Evolutionary conservation across 2,888 invertebrate species (phyloP).

Genomic region (Biston betularia): DNA sequence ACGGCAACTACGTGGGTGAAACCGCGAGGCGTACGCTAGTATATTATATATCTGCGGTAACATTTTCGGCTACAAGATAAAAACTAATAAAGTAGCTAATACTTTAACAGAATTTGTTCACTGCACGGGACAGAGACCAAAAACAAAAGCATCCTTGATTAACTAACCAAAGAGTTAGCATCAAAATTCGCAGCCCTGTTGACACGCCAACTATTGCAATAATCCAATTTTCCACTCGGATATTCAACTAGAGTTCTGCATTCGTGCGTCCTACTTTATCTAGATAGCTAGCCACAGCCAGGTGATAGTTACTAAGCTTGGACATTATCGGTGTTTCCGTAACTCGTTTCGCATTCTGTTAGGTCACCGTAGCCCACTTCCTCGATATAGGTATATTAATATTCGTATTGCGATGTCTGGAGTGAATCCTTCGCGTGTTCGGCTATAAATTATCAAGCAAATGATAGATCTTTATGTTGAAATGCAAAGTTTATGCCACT

Average conservation of each 20-base stretch:
- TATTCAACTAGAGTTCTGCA: conserved; percentile 29
- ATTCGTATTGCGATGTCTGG: conserved; percentile 35
- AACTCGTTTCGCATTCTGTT: conserved; percentile 46
- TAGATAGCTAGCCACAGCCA: conserved; percentile 22
- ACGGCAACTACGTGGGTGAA: too few species aligned
- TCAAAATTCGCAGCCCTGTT: neutral
- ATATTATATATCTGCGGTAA: too few species aligned
- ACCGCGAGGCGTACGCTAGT: too few species aligned
- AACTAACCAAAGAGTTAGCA: too few species aligned
- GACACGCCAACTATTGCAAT: conserved; percentile 5
- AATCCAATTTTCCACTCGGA: conserved; percentile 20
- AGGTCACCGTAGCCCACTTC: conserved; percentile 46
- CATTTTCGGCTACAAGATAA: too few species aligned
- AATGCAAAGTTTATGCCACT: neutral
- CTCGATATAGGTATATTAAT: conserved; percentile 35
- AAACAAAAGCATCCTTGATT: too few species aligned
- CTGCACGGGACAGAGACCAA: too few species aligned
- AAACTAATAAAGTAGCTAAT: too few species aligned
- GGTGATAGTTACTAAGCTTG: conserved; percentile 10
- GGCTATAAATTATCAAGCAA: conserved; percentile 15
- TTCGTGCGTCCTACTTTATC: conserved; percentile 33
- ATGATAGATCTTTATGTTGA: conserved; percentile 6
- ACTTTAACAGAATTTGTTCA: too few species aligned
- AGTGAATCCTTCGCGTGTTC: conserved; percentile 27
- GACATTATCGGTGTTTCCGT: conserved; percentile 41